Evolutionary conservation across 2,113 vertebrate genomes (phyloP), one percentile per base, ranked within the genome.

Genomic region (Carassius gibelio): DNA sequence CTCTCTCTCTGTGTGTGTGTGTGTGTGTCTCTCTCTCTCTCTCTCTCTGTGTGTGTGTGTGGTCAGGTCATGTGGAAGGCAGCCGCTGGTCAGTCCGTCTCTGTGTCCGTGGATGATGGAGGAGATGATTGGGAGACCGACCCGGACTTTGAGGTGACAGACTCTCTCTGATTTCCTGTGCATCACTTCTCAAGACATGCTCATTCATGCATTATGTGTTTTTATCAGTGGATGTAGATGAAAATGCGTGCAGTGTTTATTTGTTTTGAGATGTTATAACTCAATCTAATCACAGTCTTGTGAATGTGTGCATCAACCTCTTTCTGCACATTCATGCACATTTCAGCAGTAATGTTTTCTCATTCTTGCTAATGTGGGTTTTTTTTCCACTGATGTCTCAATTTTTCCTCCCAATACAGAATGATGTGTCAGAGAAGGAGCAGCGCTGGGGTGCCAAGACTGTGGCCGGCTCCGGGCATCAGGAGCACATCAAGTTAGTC

Each of bases 371-470:
- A 50, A 0, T 77, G 66, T 26, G 9, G 21, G 4, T 50, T 74
- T 52, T 74, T 36, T 2, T 52, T 26, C 9, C 15, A 0, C 64
- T 13, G 13, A n/a, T 14, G n/a, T 59, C 55, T 8, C 9, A 8
- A 10, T 78, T 64, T 48, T 45, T 8, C 11, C 64, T 14, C 5
- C 17, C 1, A 4, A 13, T 11, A 0, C 89, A 99, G 98, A 99
- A 99, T 0, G 97, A 99, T 1, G 93, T 99, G 2, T 96, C 96
- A 0, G 98, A 99, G 91, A 97, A 98, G 79, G 98, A 99, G 17
- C 98, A 99, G 91, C 94, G 98, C 85, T 99, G 98, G 98, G 98
- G 98, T 1, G 98, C 98, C 17, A 99, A 99, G 89, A 98, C 98
- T 0, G 97, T 99, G 89, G 91, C 92, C 5, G 98, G 98, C 9